Conservation (phyloP, 2,113 vertebrate species). For the Poeciliopsis occidentalis region DNA sequence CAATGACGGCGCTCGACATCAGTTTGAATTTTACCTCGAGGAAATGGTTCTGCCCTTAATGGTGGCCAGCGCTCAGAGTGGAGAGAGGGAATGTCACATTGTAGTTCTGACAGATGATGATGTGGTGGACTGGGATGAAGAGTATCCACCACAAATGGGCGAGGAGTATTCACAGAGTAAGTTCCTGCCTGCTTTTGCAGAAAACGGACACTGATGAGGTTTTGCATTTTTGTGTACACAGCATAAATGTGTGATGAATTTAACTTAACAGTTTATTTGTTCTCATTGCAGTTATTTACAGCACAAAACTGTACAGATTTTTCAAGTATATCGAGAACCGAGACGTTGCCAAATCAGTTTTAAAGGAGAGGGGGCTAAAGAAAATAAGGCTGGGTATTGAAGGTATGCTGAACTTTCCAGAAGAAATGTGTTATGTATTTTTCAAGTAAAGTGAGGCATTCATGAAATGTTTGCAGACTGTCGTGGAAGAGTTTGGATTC, state of each 20-base stretch:
- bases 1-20: constrained; percentile 94
- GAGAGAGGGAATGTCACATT: constrained; percentile 97
- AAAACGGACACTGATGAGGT: background rate
- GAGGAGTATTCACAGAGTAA: constrained; percentile 99
- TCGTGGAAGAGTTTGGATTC: background rate
- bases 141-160: constrained; percentile 98
- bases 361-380: constrained; percentile 97
- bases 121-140: constrained; percentile 99
- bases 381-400: constrained; percentile 98
- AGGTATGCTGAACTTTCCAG: constrained; percentile 81
- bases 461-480: background rate
- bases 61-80: constrained; percentile 97
- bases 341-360: constrained; percentile 97
- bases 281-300: constrained; percentile 92
- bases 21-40: constrained; percentile 98
- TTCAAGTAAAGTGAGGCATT: background rate
- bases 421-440: background rate
- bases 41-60: constrained; percentile 98
- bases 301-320: constrained; percentile 98
- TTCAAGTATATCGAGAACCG: constrained; percentile 99
- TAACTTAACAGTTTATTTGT: constrained; percentile 2
- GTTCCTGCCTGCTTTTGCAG: constrained; percentile 26
- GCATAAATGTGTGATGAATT: background rate
- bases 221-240: background rate
- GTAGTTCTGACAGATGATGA: constrained; percentile 98